phyloP scores from a whole-genome alignment of 1,140 invertebrate genomes.

The Apocrypta bakeri region DNA sequence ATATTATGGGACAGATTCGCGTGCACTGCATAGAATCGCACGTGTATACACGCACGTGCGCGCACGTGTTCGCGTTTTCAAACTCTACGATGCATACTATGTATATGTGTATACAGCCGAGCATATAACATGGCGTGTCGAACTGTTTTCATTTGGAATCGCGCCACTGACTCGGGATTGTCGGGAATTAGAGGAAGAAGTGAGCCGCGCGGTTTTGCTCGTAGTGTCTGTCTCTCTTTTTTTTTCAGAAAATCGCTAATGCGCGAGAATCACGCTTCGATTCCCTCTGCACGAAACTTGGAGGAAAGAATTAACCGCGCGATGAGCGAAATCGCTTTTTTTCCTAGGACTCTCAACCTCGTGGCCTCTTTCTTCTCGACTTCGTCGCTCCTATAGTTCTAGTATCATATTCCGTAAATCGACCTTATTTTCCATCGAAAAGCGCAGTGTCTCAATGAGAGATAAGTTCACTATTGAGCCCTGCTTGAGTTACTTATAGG shows the following conservation, averaged over 20 bases:
- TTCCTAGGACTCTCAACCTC: neutral
- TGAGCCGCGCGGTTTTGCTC: neutral
- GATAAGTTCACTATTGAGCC: neutral
- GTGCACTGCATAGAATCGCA: neutral
- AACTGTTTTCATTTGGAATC: slow-evolving; percentile 46
- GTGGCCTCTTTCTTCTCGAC: neutral
- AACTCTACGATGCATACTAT: too few species aligned
- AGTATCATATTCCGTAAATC: neutral
- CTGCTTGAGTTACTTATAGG: neutral
- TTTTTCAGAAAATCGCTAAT: neutral
- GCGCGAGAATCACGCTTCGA: neutral
- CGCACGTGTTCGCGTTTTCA: neutral
- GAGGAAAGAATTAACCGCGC: neutral
- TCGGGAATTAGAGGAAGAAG: slow-evolving; percentile 21
- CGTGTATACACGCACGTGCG: neutral
- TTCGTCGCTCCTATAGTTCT: neutral
- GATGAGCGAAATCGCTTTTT: neutral
- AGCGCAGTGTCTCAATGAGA: neutral
- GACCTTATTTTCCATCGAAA: neutral
- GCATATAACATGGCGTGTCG: slow-evolving; percentile 49
- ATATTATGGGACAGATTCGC: slow-evolving; percentile 8
- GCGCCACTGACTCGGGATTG: neutral
- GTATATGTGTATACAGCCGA: neutral
- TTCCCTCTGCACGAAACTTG: neutral
- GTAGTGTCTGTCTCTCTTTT: too few species aligned